phyloP scores from a whole-genome alignment of 2,113 vertebrate genomes.

The Myrmecobius fasciatus region DNA sequence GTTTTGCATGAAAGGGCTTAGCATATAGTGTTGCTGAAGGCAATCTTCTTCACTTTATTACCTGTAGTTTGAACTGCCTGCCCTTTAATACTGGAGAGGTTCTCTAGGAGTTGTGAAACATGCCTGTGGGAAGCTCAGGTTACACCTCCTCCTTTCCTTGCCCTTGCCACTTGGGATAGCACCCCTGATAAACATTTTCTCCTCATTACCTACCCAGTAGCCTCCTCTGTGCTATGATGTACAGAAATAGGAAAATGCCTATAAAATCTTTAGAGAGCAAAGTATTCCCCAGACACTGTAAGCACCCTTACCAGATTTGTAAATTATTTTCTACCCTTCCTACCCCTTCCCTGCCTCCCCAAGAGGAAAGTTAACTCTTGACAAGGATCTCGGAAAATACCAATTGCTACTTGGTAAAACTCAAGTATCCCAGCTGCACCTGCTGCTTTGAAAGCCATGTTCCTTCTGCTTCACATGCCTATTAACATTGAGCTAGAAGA shows the following conservation, averaged over 20 bases:
- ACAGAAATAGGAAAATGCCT: not conserved
- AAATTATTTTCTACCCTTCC: not conserved
- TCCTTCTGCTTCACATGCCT: not conserved
- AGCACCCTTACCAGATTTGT: not conserved
- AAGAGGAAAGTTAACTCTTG: not conserved
- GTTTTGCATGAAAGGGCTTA: not conserved
- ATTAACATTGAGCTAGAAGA: constrained; percentile 23
- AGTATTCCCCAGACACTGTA: not conserved
- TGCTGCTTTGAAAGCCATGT: not conserved
- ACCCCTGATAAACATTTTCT: not conserved
- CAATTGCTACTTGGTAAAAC: not conserved
- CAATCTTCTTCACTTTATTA: not conserved
- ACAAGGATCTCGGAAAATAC: not conserved
- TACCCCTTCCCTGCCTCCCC: not conserved
- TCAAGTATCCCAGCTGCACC: not conserved
- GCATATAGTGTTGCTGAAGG: not conserved
- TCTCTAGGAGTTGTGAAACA: not conserved
- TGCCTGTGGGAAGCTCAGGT: not conserved
- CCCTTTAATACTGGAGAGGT: not conserved
- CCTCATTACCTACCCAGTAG: not conserved
- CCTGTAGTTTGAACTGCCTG: not conserved
- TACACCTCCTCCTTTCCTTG: not conserved
- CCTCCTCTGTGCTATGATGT: not conserved
- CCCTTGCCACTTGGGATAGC: not conserved
- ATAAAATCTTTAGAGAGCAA: not conserved